These are phyloP conservation scores for Darevskia nairensis DNA, from an alignment of 2,797 vertebrate species.

Conservation along the genomic window DNA sequence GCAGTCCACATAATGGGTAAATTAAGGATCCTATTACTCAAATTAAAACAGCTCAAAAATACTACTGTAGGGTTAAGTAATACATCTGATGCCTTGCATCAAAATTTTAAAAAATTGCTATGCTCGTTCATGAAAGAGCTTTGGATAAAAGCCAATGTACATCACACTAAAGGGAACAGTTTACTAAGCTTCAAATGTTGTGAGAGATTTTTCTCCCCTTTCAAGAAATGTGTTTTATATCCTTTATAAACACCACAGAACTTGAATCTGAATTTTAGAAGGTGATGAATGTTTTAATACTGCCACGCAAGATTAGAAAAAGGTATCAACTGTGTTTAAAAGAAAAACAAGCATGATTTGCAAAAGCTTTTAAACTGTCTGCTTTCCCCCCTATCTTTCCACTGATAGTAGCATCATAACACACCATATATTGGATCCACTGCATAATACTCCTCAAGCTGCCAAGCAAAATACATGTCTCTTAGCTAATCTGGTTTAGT, in stretches of 20 bases:
- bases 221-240: conserved; percentile 33
- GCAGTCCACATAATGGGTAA: not conserved
- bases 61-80: not conserved
- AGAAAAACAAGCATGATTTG: conserved; percentile 26
- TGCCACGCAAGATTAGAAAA: conserved; percentile 42
- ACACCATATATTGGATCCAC: conserved; percentile 26
- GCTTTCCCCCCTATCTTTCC: conserved; percentile 49
- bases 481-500: conserved; percentile 59
- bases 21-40: not conserved
- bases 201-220: conserved; percentile 9
- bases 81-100: not conserved
- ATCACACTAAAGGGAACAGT: conserved; percentile 9
- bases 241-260: conserved; percentile 50
- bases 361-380: conserved; percentile 56
- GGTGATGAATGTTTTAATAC: conserved; percentile 43
- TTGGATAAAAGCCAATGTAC: conserved; percentile 25
- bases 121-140: conserved; percentile 25
- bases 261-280: conserved; percentile 50
- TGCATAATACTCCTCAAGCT: conserved; percentile 57
- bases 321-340: conserved; percentile 33
- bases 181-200: conserved; percentile 4
- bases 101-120: not conserved
- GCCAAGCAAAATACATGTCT: conserved; percentile 62
- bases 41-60: not conserved
- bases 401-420: conserved; percentile 60